Base-by-base conservation (phyloP, 1,140 invertebrate genomes). In the Nebria ingens region DNA sequence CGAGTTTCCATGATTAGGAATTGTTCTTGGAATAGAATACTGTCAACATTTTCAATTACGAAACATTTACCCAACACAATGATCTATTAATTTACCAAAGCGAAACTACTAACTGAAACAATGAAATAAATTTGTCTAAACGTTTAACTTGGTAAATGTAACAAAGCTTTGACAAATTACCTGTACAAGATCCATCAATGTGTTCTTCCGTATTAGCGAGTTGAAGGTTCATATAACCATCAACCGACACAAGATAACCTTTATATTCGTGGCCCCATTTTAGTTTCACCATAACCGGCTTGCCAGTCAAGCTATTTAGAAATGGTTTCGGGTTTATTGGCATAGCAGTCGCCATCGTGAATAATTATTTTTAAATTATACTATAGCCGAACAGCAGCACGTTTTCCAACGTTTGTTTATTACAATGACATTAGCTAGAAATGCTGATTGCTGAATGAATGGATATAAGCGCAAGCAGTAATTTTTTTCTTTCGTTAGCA, bases 231-330 rank as follows among this genome's bases (percentile, higher is more conserved):
- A 99, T 99, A 69, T 99, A 99, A 4, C 91, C 91, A 78, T 99
- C 97, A 11, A 97, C 91, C 2, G 96, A 97, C 0, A 99, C 94
- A 19, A 99, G 73, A 61, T 93, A 89, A 6, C 97, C 97, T 81
- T 97, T 97, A 71, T 99, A 99, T 75, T 99, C 97, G 72, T 98
- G 96, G 22, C 97, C 97, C 97, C 97, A 99, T 72, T 99, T 99
- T 42, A 99, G 76, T 78, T 99, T 99, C 1, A 98, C 92, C 67
- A 98, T 84, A 12, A 99, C 93, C 38, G 92, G 84, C 77, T 99
- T 99, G 20, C 97, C 97, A 1, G 94, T 98, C 13, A 99, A 78
- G 67, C 89, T 88, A 78, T 99, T 99, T 20, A 99, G 76, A 74
- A 98, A 99, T 58, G 97, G 97, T 81, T 99, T 99, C 2, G 97